Base-by-base conservation (phyloP, 2,113 vertebrate genomes). In the Gracilinanus agilis region DNA sequence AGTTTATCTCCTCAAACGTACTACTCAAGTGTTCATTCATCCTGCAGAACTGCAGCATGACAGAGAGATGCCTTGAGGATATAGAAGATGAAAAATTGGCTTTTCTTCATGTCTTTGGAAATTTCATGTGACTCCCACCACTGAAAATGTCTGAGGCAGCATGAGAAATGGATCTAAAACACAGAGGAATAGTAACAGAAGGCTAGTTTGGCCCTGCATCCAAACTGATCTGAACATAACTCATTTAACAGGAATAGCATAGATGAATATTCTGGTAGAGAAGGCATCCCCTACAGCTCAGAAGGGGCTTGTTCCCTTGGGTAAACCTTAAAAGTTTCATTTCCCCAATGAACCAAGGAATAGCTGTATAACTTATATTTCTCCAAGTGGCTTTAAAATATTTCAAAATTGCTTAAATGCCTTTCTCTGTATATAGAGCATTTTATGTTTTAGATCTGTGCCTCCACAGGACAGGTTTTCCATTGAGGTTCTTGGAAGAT, bases 1-100 rank as follows among this genome's bases (percentile, higher is more conserved):
- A 0, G 99, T 99, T 34, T 99, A 99, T 54, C 99, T 99, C 58
- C 99, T 99, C 96, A 99, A 98, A 96, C 99, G 99, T 93, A 99
- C 99, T 10, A 1, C 95, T 88, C 97, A 97, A 94, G 91, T 90
- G 91, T 98, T 96, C 95, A 53, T 94, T 95, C 88, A 93, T 67
- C 89, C 94, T 29, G 98, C 98, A 29, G 99, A 99, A 93, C 98
- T 98, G 4, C 95, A 98, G 19, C 96, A 98, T 92, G 98, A 98
- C 61, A 94, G 90, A 16, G 89, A 67, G 90, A 53, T 95, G 0
- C 92, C 88, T 94, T 98, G 98, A 96, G 98, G 24, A 97, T 88
- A 11, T 12, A 75, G 91, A 95, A 88, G 93, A 88, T 89, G 29
- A 95, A 95, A 49, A 92, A 94, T 89, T 53, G 34, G 19, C n/a